phyloP scores from a whole-genome alignment of 2,113 vertebrate genomes.

The Gasterosteus aculeatus region DNA sequence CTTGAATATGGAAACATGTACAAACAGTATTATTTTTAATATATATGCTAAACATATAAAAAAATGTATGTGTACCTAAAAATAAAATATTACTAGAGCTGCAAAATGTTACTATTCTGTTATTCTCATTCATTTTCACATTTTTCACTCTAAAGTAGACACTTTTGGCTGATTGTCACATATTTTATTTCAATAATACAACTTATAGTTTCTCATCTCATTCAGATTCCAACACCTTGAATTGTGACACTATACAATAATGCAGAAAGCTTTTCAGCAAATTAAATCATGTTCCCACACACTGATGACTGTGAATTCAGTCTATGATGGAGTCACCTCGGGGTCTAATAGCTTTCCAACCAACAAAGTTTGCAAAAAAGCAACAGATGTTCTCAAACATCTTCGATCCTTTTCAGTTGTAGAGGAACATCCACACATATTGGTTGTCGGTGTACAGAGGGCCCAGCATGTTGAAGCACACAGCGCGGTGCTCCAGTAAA shows the following conservation, averaged over 20 bases:
- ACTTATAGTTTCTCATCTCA: not conserved
- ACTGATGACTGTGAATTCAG: not conserved
- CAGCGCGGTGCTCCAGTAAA: constrained; percentile 72
- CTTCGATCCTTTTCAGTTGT: constrained; percentile 46
- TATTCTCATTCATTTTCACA: not conserved
- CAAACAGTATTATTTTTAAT: not conserved
- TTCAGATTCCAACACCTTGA: not conserved
- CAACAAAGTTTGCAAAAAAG: not conserved
- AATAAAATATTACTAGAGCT: not conserved
- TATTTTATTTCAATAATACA: not conserved
- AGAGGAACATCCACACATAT: constrained; percentile 67
- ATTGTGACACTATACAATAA: not conserved
- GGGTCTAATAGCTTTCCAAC: not conserved
- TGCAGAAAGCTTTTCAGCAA: not conserved
- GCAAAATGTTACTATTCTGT: not conserved
- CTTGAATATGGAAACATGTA: not conserved
- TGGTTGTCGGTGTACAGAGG: constrained; percentile 68
- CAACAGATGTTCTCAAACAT: not conserved
- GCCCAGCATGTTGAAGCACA: constrained; percentile 69
- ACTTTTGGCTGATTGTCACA: not conserved
- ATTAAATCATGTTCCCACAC: not conserved
- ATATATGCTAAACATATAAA: not conserved
- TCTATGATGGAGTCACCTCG: not conserved
- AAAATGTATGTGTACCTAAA: not conserved
- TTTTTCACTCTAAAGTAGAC: no score